Conservation (phyloP, 2,888 invertebrate species). For the Eupithecia inturbata region DNA sequence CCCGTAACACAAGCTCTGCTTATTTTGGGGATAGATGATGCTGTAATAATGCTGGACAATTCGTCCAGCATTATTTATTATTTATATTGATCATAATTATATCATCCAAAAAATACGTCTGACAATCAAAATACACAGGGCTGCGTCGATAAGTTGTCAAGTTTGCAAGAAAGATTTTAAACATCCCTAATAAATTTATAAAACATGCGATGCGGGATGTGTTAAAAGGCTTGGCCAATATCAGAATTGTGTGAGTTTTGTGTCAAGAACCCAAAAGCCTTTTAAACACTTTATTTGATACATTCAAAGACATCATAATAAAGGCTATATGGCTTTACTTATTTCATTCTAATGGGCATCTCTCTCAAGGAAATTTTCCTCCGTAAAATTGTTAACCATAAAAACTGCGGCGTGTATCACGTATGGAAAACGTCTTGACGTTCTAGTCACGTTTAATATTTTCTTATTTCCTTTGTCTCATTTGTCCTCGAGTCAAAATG, state of each 20-base stretch:
- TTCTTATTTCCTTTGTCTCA: constrained; percentile 82
- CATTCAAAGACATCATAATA: constrained; percentile 11
- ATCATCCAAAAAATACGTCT: neutral
- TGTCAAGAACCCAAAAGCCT: neutral
- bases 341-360: constrained; percentile 25
- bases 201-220: neutral
- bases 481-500: constrained; percentile 76
- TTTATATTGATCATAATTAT: no score
- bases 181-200: neutral
- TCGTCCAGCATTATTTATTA: no score
- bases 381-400: constrained; percentile 35
- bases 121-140: neutral
- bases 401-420: constrained; percentile 59
- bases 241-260: neutral
- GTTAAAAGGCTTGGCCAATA: neutral
- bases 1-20: no score
- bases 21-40: no score
- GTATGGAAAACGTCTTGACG: constrained; percentile 72
- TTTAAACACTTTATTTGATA: neutral
- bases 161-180: neutral
- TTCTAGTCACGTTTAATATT: constrained; percentile 82
- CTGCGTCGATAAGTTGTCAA: neutral
- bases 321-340: constrained; percentile 4
- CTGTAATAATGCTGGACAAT: no score
- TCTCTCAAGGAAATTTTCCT: constrained; percentile 33